Evolutionary conservation across 2,888 invertebrate genomes (phyloP), one percentile per base, ranked within the genome.

Genomic region (Lasioglossum leucozonium): DNA sequence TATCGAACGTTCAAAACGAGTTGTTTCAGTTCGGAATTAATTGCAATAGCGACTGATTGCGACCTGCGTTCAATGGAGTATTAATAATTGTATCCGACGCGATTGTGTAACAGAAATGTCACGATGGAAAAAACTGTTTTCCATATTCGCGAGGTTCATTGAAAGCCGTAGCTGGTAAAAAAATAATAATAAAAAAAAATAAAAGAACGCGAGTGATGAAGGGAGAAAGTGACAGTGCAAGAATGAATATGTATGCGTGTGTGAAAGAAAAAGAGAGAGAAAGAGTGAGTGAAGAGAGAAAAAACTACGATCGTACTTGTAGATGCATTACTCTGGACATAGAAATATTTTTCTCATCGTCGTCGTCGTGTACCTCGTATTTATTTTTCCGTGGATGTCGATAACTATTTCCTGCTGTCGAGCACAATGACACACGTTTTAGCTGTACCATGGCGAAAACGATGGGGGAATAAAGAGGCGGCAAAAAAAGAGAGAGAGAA

Each of bases 271-370:
- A n/a, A n/a, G n/a, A n/a, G n/a, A n/a, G n/a, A n/a, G n/a, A n/a
- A n/a, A n/a, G n/a, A n/a, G n/a, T n/a, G n/a, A n/a, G n/a, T 22
- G 37, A 67, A 65, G 13, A 34, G 11, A 37, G 37, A 10, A 72
- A 10, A 72, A 42, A 26, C 47, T 75, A 62, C 47, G 37, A 81
- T 34, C 58, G 42, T 82, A 82, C 69, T 72, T 22, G 74, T 82
- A 78, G 82, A 55, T 13, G 55, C 62, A 22, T 82, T 77, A 75
- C n/a, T 74, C 44, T 73, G 77, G 34, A 72, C 72, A 82, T 82
- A 82, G 84, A 78, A 78, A 84, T 84, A 84, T 84, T 84, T 84
- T 84, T 84, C 84, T 82, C 84, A 82, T 84, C 74, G 74, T 55
- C 55, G 74, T 55, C 55, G 69, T 55, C 55, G 69, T 78, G 77